phyloP scores from a whole-genome alignment of 1,140 invertebrate genomes.

The Pogonus chalceus region DNA sequence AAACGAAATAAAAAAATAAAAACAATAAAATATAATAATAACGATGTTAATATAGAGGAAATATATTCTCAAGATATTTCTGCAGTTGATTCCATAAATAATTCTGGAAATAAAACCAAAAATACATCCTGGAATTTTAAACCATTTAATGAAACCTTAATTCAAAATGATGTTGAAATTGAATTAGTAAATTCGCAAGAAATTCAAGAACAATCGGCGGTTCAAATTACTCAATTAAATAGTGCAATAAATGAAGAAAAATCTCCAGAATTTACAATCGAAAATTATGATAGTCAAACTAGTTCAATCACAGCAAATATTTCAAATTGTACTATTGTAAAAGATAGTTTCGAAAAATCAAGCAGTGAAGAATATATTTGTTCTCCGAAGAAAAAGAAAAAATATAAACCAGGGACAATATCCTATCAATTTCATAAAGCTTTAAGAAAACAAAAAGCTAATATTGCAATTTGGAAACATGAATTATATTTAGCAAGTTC shows the following conservation, averaged over 20 bases:
- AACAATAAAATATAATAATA: too few relatives aligned
- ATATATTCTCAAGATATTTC: too few relatives aligned
- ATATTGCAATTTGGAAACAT: not conserved
- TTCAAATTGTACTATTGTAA: not conserved
- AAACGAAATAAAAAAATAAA: too few relatives aligned
- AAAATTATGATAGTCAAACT: not conserved
- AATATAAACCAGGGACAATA: not conserved
- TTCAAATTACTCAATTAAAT: not conserved
- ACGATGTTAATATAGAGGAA: too few relatives aligned
- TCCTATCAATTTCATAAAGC: not conserved
- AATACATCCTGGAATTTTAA: too few relatives aligned
- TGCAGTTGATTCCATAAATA: too few relatives aligned
- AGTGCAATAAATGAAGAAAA: not conserved
- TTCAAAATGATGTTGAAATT: not conserved
- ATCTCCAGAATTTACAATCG: not conserved
- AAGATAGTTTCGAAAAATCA: not conserved
- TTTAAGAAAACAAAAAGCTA: not conserved
- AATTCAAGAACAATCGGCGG: not conserved
- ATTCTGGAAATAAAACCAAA: too few relatives aligned
- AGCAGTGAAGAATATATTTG: not conserved
- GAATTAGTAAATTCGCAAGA: constrained; percentile 2
- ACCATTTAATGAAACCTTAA: not conserved
- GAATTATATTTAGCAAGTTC: not conserved
- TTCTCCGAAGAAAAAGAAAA: not conserved
- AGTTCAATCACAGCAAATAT: not conserved